Evolutionary conservation across 2,888 invertebrate genomes (phyloP), one percentile per base, ranked within the genome.

Genomic region (Cepaea hortensis): DNA sequence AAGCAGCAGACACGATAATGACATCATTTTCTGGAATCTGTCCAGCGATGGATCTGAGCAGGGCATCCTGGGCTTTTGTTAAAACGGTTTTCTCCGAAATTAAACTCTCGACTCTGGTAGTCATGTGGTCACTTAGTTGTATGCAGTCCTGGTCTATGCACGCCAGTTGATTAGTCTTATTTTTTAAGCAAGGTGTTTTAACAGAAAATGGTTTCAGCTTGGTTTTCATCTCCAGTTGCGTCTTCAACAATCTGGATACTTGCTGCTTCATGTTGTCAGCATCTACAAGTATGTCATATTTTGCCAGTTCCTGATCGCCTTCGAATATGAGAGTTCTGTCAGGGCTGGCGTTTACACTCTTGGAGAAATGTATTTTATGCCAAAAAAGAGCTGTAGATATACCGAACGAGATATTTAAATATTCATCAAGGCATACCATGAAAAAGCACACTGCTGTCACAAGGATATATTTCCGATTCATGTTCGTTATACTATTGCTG

Each of bases 21-120:
- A 85, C 48, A 18, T 85, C 85, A 79, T 48, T 79, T 65, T 85
- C 85, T 3, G 85, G 85, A 18, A 85, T 79, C 9, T 35, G 20
- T 48, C 20, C 70, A 65, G 62, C 77, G 46, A 85, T 77, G 48
- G 85, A 77, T 46, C 11, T 48, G 23, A 85, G 75, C 18, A 79
- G n/a, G 46, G 68, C 85, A 23, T 55, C 55, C 85, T 85, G 84
- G 35, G 48, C 62, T 6, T 35, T 48, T 3, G 84, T 65, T 15
- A 84, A 77, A 61, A 50, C 18, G 13, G 55, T 61, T 46, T 76
- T 55, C 7, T 75, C 62, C 9, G 75, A 62, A 7, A 65, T 35
- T 77, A 84, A 55, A 50, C 73, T 55, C 35, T 23, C 7, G 2
- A 83, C 83, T 61, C 83, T 50, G 48, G n/a, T 61, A 1, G 23